Evolutionary conservation across 2,797 vertebrate genomes (phyloP), one percentile per base, ranked within the genome.

Genomic region (Myotis planiceps): DNA sequence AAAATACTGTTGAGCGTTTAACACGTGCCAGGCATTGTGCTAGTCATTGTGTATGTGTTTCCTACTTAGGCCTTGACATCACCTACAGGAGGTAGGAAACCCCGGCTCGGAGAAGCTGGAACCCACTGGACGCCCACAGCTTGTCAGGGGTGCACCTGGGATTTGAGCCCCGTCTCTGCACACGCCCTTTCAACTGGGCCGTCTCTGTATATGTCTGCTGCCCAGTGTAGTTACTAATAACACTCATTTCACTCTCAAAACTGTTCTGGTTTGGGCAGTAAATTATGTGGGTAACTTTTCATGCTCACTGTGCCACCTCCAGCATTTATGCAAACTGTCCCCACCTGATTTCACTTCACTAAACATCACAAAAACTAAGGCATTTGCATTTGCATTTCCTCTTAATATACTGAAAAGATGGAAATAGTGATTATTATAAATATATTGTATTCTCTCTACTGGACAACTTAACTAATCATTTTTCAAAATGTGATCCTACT

Each of bases 321-420:
- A 69, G 32, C n/a, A 63, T 32, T 69, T 69, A 65, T 42, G 68
- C 58, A 47, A 51, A 86, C 69, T 71, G 14, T 45, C 13, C 68
- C 25, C 9, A n/a, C 15, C 51, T 42, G 32, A 29, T 81, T 63
- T 92, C 3, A 27, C 21, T 75, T 42, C 9, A 51, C 58, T 66
- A 7, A 3, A 27, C 0, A 6, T 63, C 53, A 66, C 3, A 68
- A 66, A 92, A 82, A 29, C 49, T 32, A 71, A 87, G 49, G 58
- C 1, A 16, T 72, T 65, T 83, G 58, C 1, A 16, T 72, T 65
- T 83, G 1, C 3, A 89, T 87, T 5, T 88, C 47, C 88, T 93
- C 76, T 72, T 92, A 81, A 82, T 81, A 80, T 42, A 68, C 18
- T 68, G 71, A 89, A 66, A 92, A 83, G n/a, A 51, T 66, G 13